Percentiles rank a stretch among this genome's conserved stretches.
These are phyloP conservation scores for Formica aserva DNA, from an alignment of 2,888 invertebrate species.

Conservation along the genomic window DNA sequence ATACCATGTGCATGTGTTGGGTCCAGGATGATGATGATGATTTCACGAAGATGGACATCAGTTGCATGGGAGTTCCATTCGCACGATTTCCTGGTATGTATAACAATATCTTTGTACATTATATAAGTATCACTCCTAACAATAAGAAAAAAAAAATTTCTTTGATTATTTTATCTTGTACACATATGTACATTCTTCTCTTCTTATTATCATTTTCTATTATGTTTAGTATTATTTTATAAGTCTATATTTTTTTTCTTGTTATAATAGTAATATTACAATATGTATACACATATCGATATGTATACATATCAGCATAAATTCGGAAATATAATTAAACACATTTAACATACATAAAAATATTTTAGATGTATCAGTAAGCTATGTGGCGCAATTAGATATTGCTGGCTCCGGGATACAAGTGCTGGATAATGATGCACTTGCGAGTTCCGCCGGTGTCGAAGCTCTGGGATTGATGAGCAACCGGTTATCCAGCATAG, in stretches of 20 bases:
- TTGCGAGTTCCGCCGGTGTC: slow-evolving; percentile 88
- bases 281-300: neutral
- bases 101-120: neutral
- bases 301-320: neutral
- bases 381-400: slow-evolving; percentile 93
- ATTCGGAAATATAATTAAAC: slow-evolving; percentile 4
- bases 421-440: slow-evolving; percentile 92
- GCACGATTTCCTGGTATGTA: slow-evolving; percentile 90
- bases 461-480: slow-evolving; percentile 94
- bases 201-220: neutral
- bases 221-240: neutral
- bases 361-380: slow-evolving; percentile 91
- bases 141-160: no score
- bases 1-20: slow-evolving; percentile 91
- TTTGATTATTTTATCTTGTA: neutral
- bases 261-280: neutral
- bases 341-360: neutral
- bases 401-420: slow-evolving; percentile 93
- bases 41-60: slow-evolving; percentile 87
- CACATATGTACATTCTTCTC: neutral
- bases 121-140: neutral
- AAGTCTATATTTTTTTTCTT: neutral
- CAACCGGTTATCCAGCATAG: slow-evolving; percentile 93
- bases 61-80: slow-evolving; percentile 91
- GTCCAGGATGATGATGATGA: slow-evolving; percentile 87